Conservation (phyloP, 1,140 invertebrate species). For the Lepidurus arcticus region DNA sequence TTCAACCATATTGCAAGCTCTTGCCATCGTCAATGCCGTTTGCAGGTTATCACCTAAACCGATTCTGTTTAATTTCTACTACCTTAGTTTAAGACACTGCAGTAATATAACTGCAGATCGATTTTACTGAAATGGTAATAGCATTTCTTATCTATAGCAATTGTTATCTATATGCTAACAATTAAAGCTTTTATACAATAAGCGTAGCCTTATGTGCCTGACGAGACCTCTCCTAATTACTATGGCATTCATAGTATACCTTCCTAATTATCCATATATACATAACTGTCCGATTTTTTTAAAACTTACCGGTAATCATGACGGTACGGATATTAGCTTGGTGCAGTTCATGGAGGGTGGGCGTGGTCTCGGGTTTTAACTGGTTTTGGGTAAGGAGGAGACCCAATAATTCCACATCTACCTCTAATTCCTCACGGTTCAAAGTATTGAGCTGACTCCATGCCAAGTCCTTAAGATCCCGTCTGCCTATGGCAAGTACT, state of each 20-base stretch:
- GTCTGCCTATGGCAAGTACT: conserved; percentile 47
- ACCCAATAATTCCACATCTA: conserved; percentile 47
- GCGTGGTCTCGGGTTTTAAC: conserved; percentile 47
- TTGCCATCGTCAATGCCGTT: conserved; percentile 55
- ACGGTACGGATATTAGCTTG: conserved; percentile 52
- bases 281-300: conserved; percentile 33
- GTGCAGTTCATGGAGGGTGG: conserved; percentile 44
- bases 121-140: neutral
- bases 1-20: conserved; percentile 52
- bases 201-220: neutral
- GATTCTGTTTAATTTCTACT: neutral
- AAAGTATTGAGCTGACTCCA: conserved; percentile 35
- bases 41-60: conserved; percentile 51
- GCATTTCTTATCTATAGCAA: too few species aligned
- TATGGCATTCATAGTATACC: neutral
- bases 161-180: neutral
- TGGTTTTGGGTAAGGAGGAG: conserved; percentile 51
- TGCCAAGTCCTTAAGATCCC: conserved; percentile 39
- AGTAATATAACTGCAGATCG: neutral
- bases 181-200: too few species aligned
- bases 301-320: conserved; percentile 52
- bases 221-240: too few species aligned
- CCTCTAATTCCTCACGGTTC: conserved; percentile 47
- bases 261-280: neutral
- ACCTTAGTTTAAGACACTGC: neutral